These are phyloP conservation scores for Asarcornis scutulata DNA, from an alignment of 2,113 vertebrate species.

Conservation along the genomic window DNA sequence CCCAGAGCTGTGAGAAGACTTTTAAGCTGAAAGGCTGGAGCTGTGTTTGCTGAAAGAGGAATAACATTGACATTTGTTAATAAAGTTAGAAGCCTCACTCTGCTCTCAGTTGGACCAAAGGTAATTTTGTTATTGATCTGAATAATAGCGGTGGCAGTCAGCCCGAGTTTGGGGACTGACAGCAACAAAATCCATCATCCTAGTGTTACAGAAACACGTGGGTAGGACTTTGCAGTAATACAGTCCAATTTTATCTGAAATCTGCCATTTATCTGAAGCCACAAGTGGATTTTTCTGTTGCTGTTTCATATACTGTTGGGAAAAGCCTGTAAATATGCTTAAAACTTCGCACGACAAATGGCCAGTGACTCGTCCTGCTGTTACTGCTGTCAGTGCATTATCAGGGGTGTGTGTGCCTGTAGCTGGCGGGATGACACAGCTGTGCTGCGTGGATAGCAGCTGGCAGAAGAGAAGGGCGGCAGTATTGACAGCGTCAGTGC, in stretches of 20 bases:
- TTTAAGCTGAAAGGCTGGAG: background rate
- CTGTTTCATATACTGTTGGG: background rate
- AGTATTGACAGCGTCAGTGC: background rate
- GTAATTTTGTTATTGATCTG: constrained; percentile 36
- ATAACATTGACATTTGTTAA: background rate
- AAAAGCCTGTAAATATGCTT: background rate
- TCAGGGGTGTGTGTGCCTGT: background rate
- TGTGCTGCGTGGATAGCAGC: background rate
- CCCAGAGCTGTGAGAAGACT: background rate
- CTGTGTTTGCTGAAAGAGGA: background rate
- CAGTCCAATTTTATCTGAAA: background rate
- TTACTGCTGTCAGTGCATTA: background rate
- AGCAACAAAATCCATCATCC: background rate
- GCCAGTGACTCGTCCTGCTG: background rate
- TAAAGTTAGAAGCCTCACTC: background rate
- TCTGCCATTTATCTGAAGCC: background rate
- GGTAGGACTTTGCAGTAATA: background rate
- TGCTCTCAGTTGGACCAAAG: constrained; percentile 1
- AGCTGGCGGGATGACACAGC: background rate
- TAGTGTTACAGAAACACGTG: background rate
- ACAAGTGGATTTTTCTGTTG: background rate
- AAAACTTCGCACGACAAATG: background rate
- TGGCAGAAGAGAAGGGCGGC: background rate
- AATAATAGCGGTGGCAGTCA: background rate
- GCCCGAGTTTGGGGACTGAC: background rate